Conservation (phyloP, 2,888 invertebrate genomes). For the Yponomeuta sedellus region DNA sequence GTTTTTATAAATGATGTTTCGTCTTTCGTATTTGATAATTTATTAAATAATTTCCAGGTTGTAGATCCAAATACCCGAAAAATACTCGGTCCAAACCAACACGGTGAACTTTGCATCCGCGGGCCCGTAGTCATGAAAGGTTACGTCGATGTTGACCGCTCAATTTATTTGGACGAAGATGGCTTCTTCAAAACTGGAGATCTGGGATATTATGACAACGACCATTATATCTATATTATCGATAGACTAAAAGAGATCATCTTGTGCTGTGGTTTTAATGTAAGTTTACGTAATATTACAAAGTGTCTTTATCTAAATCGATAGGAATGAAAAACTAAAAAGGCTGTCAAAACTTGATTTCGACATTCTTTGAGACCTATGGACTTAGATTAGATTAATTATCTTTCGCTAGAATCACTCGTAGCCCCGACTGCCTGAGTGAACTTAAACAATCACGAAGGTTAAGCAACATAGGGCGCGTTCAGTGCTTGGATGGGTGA, state of each 20-base stretch:
- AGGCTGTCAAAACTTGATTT: too few species aligned
- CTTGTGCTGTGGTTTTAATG: constrained; percentile 42
- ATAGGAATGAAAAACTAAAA: too few species aligned
- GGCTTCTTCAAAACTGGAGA: constrained; percentile 54
- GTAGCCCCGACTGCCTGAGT: too few species aligned
- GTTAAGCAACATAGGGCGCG: too few species aligned
- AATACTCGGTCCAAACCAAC: constrained; percentile 40
- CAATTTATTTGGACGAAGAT: constrained; percentile 45
- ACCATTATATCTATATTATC: constrained; percentile 47
- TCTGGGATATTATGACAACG: constrained; percentile 51
- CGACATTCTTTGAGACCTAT: too few species aligned
- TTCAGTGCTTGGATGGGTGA: too few species aligned
- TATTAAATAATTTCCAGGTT: constrained; percentile 34
- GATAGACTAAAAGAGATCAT: constrained; percentile 51
- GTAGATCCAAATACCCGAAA: constrained; percentile 47
- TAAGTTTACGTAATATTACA: constrained; percentile 24
- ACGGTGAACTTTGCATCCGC: constrained; percentile 49
- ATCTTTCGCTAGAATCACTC: too few species aligned
- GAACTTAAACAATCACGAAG: too few species aligned
- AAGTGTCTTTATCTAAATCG: background rate
- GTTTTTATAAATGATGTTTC: too few species aligned
- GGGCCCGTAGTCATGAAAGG: constrained; percentile 51
- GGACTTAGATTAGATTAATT: too few species aligned
- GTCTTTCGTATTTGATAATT: too few species aligned
- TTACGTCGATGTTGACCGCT: constrained; percentile 39